Conservation (phyloP, 2,888 invertebrate species). For the Hydriomena furcata region DNA sequence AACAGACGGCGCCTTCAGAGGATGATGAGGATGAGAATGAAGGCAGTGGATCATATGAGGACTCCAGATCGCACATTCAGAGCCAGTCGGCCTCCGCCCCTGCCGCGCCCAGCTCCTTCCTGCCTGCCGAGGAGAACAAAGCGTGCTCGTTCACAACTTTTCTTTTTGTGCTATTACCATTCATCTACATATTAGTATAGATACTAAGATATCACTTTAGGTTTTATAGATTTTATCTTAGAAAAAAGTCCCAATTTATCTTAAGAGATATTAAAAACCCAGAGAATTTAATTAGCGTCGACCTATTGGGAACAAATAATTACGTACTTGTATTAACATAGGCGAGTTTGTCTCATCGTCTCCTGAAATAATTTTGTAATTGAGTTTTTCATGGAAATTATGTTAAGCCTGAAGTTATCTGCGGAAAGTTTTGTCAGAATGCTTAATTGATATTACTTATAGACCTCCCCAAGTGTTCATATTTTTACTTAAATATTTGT, state of each 20-base stretch:
- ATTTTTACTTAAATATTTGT: slow-evolving; percentile 46
- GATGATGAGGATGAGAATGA: slow-evolving; percentile 75
- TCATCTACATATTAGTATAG: slow-evolving; percentile 45
- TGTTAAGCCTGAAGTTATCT: slow-evolving; percentile 20
- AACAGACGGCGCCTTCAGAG: slow-evolving; percentile 68
- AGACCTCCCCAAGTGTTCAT: slow-evolving; percentile 39
- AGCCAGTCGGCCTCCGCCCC: slow-evolving; percentile 63
- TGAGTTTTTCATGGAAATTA: slow-evolving; percentile 39
- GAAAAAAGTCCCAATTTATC: slow-evolving; percentile 29
- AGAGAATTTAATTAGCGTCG: slow-evolving; percentile 59
- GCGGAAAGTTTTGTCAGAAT: slow-evolving; percentile 16
- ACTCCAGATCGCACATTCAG: slow-evolving; percentile 45
- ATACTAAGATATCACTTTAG: slow-evolving; percentile 26
- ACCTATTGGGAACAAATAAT: slow-evolving; percentile 66
- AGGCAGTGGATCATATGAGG: slow-evolving; percentile 69
- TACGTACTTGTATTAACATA: slow-evolving; percentile 38
- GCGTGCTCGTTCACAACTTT: slow-evolving; percentile 36
- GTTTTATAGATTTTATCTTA: slow-evolving; percentile 24
- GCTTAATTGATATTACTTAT: slow-evolving; percentile 24
- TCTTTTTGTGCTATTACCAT: slow-evolving; percentile 26
- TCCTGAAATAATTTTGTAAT: slow-evolving; percentile 31
- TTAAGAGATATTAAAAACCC: slow-evolving; percentile 46
- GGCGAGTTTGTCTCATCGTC: slow-evolving; percentile 29
- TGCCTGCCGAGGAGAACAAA: slow-evolving; percentile 64
- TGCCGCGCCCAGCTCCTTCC: slow-evolving; percentile 69